Evolutionary conservation across 2,797 vertebrate species (phyloP).

Genomic region (Malacoctenus gilli): DNA sequence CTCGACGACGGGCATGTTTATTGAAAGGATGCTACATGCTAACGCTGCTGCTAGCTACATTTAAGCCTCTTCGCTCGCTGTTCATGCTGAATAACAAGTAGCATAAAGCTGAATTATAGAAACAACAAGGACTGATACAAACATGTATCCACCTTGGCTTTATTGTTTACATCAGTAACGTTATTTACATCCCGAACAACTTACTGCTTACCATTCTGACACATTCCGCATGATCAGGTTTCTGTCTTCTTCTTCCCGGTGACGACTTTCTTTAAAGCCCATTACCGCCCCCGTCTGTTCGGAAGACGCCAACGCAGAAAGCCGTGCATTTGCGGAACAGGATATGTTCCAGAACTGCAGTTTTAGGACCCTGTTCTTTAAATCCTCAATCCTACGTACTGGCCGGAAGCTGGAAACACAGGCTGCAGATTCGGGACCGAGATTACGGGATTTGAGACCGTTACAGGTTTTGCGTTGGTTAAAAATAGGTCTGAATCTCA

Average conservation of each 20-base stretch:
- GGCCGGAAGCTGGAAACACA: no score
- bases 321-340: no score
- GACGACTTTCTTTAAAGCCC: accelerated
- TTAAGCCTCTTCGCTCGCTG: constrained; percentile 4
- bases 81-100: background rate
- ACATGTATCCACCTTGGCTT: no score
- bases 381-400: no score
- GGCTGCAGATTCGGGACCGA: no score
- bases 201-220: constrained; percentile 57
- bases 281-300: constrained; percentile 18
- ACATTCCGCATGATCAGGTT: constrained; percentile 42
- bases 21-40: constrained; percentile 50
- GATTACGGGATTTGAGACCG: no score
- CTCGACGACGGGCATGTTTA: background rate
- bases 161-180: background rate
- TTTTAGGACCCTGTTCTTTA: no score
- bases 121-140: no score
- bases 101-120: accelerated
- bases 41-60: constrained; percentile 31
- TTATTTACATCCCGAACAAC: background rate
- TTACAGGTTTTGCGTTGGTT: no score
- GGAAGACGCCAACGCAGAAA: background rate
- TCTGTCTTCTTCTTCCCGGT: constrained; percentile 4
- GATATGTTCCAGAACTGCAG: no score
- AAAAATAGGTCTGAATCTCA: no score